Percentiles rank a stretch among this genome's conserved stretches.
phyloP scores from a whole-genome alignment of 2,888 invertebrate species.

The Drosophila quinaria region DNA sequence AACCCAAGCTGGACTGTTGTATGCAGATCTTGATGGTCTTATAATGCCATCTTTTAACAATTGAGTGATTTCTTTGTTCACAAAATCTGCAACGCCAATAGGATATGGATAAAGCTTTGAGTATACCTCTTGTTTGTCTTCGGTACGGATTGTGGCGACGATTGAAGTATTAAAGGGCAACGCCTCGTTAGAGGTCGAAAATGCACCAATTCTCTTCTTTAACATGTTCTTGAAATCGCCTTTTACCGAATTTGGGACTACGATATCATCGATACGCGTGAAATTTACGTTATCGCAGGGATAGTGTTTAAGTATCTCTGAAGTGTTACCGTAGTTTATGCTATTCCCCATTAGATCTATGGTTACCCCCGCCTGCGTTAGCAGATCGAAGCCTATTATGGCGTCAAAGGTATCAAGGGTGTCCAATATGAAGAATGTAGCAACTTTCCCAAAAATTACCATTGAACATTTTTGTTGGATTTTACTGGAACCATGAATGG shows the following conservation, averaged over 20 bases:
- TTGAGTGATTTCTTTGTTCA: slow-evolving; percentile 4
- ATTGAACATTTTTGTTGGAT: slow-evolving; percentile 3
- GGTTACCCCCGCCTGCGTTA: not conserved
- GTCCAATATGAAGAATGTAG: not conserved
- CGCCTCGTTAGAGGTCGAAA: slow-evolving; percentile 9
- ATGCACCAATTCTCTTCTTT: not conserved
- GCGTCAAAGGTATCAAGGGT: not conserved
- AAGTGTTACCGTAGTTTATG: not conserved
- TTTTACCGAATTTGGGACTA: not conserved
- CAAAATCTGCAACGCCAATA: not conserved
- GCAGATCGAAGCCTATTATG: not conserved
- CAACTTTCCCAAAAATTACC: not conserved
- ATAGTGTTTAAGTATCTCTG: not conserved
- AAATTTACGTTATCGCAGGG: slow-evolving; percentile 1
- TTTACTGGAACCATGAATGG: slow-evolving; percentile 11
- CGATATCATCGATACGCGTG: not conserved
- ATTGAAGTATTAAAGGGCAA: not conserved
- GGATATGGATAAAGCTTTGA: not conserved
- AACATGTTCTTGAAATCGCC: not conserved
- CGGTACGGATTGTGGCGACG: not conserved
- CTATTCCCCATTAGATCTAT: not conserved
- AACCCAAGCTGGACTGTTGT: slow-evolving; percentile 9
- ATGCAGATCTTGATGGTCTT: not conserved
- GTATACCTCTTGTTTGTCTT: not conserved
- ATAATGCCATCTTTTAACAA: not conserved